phyloP scores from a whole-genome alignment of 2,797 vertebrate species.

The Oryzias sinensis region DNA sequence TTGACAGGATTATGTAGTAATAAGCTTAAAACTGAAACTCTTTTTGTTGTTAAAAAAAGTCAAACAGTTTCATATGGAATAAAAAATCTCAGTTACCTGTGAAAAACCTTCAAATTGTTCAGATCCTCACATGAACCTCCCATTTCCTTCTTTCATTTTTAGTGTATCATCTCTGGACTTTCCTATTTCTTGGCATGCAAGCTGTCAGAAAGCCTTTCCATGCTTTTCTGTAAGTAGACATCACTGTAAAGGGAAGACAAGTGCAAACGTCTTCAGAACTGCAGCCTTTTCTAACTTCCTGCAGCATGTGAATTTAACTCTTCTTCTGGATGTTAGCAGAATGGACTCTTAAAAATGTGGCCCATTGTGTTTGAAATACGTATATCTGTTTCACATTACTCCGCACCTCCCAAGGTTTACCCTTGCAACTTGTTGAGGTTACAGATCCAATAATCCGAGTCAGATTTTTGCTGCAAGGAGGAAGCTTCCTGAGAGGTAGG shows the following conservation, averaged over 20 bases:
- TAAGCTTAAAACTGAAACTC: too few relatives aligned
- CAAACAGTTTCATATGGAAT: too few relatives aligned
- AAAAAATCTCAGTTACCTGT: too few relatives aligned
- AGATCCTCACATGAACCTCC: too few relatives aligned
- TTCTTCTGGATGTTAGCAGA: constrained; percentile 68
- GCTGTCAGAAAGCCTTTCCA: too few relatives aligned
- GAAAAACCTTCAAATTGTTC: too few relatives aligned
- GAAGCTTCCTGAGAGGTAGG: constrained; percentile 25
- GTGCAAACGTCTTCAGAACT: constrained; percentile 27
- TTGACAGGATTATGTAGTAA: too few relatives aligned
- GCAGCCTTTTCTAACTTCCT: constrained; percentile 36
- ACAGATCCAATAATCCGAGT: constrained; percentile 68
- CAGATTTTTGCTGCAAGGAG: constrained; percentile 69
- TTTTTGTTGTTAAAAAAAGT: too few relatives aligned
- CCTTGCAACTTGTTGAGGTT: constrained; percentile 48
- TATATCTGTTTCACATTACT: constrained; percentile 77
- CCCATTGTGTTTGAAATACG: constrained; percentile 53
- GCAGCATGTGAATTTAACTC: constrained; percentile 53
- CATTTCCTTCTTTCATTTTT: too few relatives aligned
- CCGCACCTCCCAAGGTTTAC: constrained; percentile 58
- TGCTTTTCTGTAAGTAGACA: too few relatives aligned
- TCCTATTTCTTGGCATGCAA: too few relatives aligned
- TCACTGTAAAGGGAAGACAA: not conserved
- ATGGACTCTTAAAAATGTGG: constrained; percentile 64
- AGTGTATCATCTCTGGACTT: too few relatives aligned